Conservation (phyloP, 2,113 vertebrate species). For the Pycnonotus jocosus region DNA sequence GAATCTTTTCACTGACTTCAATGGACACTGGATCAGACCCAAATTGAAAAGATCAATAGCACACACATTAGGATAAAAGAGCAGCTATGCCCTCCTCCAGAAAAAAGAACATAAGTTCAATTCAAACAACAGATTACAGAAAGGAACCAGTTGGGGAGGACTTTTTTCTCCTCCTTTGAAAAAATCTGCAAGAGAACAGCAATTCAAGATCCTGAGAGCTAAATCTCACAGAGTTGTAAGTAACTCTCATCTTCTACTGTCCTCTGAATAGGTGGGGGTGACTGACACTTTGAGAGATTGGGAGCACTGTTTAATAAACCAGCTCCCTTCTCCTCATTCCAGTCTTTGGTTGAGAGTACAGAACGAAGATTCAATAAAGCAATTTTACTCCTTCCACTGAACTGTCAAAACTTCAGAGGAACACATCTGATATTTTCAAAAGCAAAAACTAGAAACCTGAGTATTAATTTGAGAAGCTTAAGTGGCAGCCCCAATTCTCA, state of each 20-base stretch:
- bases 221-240: background rate
- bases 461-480: background rate
- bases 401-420: background rate
- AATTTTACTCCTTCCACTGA: background rate
- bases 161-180: constrained; percentile 17
- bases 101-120: constrained; percentile 23
- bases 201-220: background rate
- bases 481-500: background rate
- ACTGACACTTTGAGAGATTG: background rate
- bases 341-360: background rate
- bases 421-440: background rate
- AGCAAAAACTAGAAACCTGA: background rate
- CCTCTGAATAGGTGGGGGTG: background rate
- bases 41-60: constrained; percentile 34
- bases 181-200: background rate
- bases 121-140: constrained; percentile 28
- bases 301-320: background rate
- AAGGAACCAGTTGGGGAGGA: background rate
- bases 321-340: background rate
- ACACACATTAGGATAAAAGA: constrained; percentile 8
- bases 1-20: constrained; percentile 57
- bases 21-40: constrained; percentile 28
- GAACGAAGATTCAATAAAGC: background rate
- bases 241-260: background rate
- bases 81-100: background rate